phyloP scores from a whole-genome alignment of 2,113 vertebrate genomes.

The Antechinus flavipes region DNA sequence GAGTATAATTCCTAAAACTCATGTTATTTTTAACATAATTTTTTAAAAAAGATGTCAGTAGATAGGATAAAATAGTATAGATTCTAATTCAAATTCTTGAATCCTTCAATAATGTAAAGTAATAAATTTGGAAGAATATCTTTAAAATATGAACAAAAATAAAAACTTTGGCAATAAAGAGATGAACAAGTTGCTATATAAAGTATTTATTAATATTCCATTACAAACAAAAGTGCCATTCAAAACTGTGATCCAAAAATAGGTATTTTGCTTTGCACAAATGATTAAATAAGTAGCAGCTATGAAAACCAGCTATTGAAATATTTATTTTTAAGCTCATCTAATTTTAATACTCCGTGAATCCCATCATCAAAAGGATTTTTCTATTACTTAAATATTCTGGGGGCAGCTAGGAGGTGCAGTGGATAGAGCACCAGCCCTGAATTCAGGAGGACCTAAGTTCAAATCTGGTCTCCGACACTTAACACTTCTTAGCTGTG shows the following conservation, averaged over 20 bases:
- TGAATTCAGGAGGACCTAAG: too few species aligned
- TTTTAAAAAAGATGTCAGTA: not conserved
- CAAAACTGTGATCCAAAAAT: constrained; percentile 39
- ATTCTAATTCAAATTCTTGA: constrained; percentile 3
- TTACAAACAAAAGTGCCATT: constrained; percentile 47
- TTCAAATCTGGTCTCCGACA: too few species aligned
- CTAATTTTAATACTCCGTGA: constrained; percentile 9
- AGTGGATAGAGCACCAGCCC: too few species aligned
- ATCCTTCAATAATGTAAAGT: constrained; percentile 27
- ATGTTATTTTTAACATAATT: not conserved
- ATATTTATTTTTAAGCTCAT: constrained; percentile 32
- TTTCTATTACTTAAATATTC: not conserved
- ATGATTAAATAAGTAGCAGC: constrained; percentile 21
- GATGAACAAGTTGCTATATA: constrained; percentile 31
- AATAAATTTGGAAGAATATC: constrained; percentile 1
- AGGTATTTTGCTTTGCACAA: constrained; percentile 30
- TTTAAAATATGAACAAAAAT: constrained; percentile 51
- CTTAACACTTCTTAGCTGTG: too few species aligned
- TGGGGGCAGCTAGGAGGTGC: too few species aligned
- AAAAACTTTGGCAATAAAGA: constrained; percentile 42
- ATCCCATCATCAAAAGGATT: constrained; percentile 22
- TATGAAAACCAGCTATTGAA: constrained; percentile 39
- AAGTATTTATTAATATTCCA: constrained; percentile 30
- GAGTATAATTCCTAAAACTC: constrained; percentile 27
- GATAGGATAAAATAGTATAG: not conserved